phyloP scores from a whole-genome alignment of 2,113 vertebrate genomes.

The Eulemur rufifrons region DNA sequence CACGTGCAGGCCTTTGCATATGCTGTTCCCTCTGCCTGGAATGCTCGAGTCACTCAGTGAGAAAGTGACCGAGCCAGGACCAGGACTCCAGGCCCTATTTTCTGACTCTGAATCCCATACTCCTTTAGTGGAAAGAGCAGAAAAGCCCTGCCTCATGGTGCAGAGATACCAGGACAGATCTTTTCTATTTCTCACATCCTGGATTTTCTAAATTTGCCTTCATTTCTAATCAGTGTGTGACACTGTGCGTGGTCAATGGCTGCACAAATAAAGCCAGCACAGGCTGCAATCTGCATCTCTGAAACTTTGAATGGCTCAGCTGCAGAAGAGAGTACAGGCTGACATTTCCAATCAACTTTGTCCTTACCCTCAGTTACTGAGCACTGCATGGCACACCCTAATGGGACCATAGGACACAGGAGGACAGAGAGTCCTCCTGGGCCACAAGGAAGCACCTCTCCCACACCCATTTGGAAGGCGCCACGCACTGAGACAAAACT shows the following conservation, averaged over 20 bases:
- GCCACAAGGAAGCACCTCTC: not conserved
- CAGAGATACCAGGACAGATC: not conserved
- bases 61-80: not conserved
- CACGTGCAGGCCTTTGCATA: not conserved
- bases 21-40: not conserved
- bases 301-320: slow-evolving; percentile 37
- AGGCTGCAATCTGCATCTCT: not conserved
- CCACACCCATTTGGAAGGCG: not conserved
- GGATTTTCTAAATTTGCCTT: not conserved
- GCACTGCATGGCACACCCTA: not conserved
- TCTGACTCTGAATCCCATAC: not conserved
- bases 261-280: slow-evolving; percentile 22
- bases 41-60: fast-evolving
- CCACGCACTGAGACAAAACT: not conserved
- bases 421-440: not conserved
- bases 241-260: not conserved
- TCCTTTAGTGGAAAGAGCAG: not conserved
- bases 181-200: not conserved
- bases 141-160: not conserved
- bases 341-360: slow-evolving; percentile 41
- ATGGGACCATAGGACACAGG: not conserved
- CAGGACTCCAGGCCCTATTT: not conserved
- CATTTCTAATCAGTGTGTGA: not conserved
- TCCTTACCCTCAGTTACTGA: not conserved
- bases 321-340: not conserved